Evolutionary conservation across 2,888 invertebrate genomes (phyloP).

Genomic region (Hermaeophaga mercurialis): DNA sequence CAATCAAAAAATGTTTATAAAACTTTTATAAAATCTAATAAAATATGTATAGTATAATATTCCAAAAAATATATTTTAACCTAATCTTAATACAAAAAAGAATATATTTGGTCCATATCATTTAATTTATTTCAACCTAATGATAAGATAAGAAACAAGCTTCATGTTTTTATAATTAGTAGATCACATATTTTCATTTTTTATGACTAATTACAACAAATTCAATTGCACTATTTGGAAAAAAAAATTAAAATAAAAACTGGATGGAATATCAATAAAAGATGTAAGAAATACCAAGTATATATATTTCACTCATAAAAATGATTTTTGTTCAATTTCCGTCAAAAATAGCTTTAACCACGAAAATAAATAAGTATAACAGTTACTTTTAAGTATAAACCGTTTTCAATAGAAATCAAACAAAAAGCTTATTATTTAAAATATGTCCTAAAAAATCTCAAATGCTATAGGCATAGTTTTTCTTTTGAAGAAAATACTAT

Average conservation of each 20-base stretch:
- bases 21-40: conserved; percentile 10
- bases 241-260: conserved; percentile 2
- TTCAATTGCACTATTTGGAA: conserved; percentile 3
- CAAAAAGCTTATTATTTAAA: no score
- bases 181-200: conserved; percentile 10
- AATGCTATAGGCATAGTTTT: neutral
- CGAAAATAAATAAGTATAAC: no score
- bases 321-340: no score
- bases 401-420: no score
- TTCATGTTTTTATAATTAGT: neutral
- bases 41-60: conserved; percentile 18
- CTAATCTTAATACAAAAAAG: conserved; percentile 6
- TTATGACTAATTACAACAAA: neutral
- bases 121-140: conserved; percentile 1
- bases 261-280: conserved; percentile 12
- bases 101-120: conserved; percentile 22
- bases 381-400: no score
- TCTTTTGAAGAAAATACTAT: neutral
- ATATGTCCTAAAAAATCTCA: no score
- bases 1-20: conserved; percentile 10
- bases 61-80: conserved; percentile 16
- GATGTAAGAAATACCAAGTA: no score
- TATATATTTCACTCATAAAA: no score
- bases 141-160: neutral
- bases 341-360: no score